A percentile compares a stretch with the other conserved stretches of the same genome.
Evolutionary conservation across 1,140 invertebrate genomes (phyloP).

Genomic region (Ephestia elutella): DNA sequence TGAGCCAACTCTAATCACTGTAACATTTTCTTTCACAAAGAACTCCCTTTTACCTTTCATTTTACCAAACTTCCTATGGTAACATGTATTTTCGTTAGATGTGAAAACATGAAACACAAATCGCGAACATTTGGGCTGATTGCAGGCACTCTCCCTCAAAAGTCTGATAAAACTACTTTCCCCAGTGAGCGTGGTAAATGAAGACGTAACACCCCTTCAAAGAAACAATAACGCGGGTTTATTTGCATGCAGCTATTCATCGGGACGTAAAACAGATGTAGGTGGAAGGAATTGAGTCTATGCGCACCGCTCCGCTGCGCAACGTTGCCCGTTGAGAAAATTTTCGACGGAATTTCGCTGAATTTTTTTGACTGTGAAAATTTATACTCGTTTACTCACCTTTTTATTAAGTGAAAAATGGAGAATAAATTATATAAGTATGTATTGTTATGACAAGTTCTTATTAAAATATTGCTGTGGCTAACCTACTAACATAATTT

Average conservation of each 20-base stretch:
- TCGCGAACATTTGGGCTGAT: neutral
- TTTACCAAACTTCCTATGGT: neutral
- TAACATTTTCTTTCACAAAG: no score
- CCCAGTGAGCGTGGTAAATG: constrained; percentile 6
- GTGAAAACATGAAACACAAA: neutral
- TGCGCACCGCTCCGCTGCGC: constrained; percentile 5
- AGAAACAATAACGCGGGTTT: constrained; percentile 49
- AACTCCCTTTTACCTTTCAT: no score
- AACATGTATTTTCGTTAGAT: neutral
- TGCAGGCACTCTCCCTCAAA: neutral
- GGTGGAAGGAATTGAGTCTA: constrained; percentile 41
- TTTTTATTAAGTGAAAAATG: no score
- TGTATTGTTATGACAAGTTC: no score
- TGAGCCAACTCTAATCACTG: no score
- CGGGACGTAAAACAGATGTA: constrained; percentile 55
- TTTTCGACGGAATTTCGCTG: neutral
- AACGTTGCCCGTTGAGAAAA: neutral
- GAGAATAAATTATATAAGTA: no score
- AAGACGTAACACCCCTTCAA: constrained; percentile 18
- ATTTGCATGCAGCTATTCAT: constrained; percentile 59
- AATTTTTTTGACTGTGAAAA: no score
- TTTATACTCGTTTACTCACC: no score
- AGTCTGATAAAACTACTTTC: neutral
- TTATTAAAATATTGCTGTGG: no score
- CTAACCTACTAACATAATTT: no score